Evolutionary conservation across 1,140 invertebrate genomes (phyloP).

Genomic region (Arion vulgaris): DNA sequence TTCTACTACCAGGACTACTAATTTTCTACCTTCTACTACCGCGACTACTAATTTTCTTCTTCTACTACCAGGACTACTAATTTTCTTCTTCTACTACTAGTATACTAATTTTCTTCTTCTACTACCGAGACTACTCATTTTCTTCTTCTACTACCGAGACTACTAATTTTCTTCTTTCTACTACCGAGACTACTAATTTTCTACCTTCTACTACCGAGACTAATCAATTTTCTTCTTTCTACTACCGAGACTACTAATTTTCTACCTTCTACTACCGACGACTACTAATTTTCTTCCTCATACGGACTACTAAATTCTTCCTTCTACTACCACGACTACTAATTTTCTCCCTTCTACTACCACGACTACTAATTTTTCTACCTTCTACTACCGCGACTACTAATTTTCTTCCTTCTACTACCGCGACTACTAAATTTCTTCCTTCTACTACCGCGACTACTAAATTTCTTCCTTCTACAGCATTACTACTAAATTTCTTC

Average conservation of each 20-base stretch:
- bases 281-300: too few relatives aligned
- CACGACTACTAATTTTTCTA: neutral
- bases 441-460: neutral
- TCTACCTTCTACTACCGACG: too few relatives aligned
- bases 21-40: neutral
- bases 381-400: neutral
- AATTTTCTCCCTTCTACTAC: neutral
- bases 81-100: neutral
- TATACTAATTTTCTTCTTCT: too few relatives aligned
- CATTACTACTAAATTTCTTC: constrained; percentile 18
- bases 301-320: too few relatives aligned
- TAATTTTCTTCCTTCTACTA: neutral
- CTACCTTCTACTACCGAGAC: too few relatives aligned
- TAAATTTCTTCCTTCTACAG: neutral
- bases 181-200: too few relatives aligned
- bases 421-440: neutral
- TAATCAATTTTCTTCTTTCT: too few relatives aligned
- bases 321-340: neutral
- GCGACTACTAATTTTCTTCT: neutral
- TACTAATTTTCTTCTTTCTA: too few relatives aligned
- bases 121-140: too few relatives aligned
- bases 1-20: neutral
- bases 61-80: neutral
- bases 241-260: too few relatives aligned
- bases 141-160: too few relatives aligned